Conservation (phyloP, 1,140 invertebrate species). For the Drosophila seguyi region DNA sequence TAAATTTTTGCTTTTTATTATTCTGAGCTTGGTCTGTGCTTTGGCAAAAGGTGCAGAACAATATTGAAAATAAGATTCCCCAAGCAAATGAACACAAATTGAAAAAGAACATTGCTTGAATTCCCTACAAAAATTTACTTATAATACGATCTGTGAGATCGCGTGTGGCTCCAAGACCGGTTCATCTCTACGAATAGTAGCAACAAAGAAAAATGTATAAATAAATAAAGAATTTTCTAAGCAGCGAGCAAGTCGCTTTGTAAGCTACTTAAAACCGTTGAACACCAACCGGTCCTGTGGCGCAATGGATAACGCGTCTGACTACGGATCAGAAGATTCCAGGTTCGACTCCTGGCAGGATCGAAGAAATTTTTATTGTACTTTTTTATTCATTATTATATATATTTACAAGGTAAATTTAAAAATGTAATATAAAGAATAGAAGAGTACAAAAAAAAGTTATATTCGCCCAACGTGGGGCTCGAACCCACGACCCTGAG, state of each 20-base stretch:
- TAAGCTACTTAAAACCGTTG: background rate
- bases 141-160: background rate
- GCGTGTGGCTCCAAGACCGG: background rate
- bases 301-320: conserved; percentile 88
- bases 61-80: background rate
- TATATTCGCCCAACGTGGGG: conserved; percentile 92
- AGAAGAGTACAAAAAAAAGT: conserved; percentile 55
- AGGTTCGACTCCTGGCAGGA: conserved; percentile 88
- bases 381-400: background rate
- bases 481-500: conserved; percentile 96
- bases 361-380: conserved; percentile 4
- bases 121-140: background rate
- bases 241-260: background rate
- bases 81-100: background rate
- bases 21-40: conserved; percentile 3
- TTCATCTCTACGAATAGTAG: background rate
- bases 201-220: background rate
- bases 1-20: conserved; percentile 30
- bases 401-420: background rate
- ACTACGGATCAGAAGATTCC: conserved; percentile 91
- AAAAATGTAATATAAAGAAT: background rate
- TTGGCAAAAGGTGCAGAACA: conserved; percentile 1
- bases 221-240: conserved; percentile 19
- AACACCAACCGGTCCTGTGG: conserved; percentile 35
- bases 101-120: background rate